phyloP scores from a whole-genome alignment of 1,140 invertebrate species.

The Drosophila chauvacae region DNA sequence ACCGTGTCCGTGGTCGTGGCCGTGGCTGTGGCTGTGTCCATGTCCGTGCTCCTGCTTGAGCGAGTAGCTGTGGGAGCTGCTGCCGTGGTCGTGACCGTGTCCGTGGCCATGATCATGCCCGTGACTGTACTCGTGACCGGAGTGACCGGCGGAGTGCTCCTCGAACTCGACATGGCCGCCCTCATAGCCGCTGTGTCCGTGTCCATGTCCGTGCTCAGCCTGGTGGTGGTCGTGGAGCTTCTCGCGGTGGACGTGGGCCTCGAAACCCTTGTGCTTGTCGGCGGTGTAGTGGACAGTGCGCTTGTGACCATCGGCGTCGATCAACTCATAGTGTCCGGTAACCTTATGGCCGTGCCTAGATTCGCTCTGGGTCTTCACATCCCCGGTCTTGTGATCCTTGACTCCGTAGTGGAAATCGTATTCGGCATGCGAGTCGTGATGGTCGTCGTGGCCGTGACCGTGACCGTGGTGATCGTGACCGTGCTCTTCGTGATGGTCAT shows the following conservation, averaged over 20 bases:
- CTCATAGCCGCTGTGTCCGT: slow-evolving; percentile 68
- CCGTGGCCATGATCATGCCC: slow-evolving; percentile 52
- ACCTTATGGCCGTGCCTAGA: slow-evolving; percentile 75
- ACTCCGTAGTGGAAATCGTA: slow-evolving; percentile 77
- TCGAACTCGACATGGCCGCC: slow-evolving; percentile 68
- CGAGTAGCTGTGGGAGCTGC: slow-evolving; percentile 40
- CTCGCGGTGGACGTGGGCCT: slow-evolving; percentile 83
- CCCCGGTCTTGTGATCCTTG: slow-evolving; percentile 76
- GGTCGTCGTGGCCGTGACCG: slow-evolving; percentile 52
- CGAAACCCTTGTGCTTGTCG: slow-evolving; percentile 84
- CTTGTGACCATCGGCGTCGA: slow-evolving; percentile 85
- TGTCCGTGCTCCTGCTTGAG: slow-evolving; percentile 52
- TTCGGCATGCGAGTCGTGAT: slow-evolving; percentile 71
- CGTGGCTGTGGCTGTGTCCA: slow-evolving; percentile 52
- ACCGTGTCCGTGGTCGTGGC: slow-evolving; percentile 42
- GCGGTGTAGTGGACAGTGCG: slow-evolving; percentile 84
- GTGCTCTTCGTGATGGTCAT: slow-evolving; percentile 47
- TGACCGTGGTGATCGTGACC: slow-evolving; percentile 59
- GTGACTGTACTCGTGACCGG: slow-evolving; percentile 45
- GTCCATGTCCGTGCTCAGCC: slow-evolving; percentile 60
- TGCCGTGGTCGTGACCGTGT: slow-evolving; percentile 35
- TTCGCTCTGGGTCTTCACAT: slow-evolving; percentile 70
- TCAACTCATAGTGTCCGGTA: slow-evolving; percentile 82
- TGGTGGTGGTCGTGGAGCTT: slow-evolving; percentile 78
- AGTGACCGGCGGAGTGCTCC: slow-evolving; percentile 47